Evolutionary conservation across 2,888 invertebrate genomes (phyloP).

Genomic region (Epirrhoe tristata): DNA sequence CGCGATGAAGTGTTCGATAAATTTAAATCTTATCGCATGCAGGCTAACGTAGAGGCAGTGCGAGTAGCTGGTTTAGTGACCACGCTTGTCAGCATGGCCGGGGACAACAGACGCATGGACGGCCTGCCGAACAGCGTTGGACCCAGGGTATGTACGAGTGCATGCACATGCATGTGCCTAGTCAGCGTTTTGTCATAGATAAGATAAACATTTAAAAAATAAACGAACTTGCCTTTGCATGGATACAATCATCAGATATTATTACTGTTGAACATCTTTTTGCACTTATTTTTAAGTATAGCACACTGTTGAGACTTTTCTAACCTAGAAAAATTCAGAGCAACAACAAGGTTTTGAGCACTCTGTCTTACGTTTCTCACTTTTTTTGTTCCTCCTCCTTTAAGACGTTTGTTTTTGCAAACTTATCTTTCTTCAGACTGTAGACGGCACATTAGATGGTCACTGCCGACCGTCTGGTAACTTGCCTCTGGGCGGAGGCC

Average conservation of each 20-base stretch:
- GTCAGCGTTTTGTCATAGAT: constrained; percentile 14
- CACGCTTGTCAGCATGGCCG: constrained; percentile 93
- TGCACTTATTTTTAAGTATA: constrained; percentile 13
- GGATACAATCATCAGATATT: background rate
- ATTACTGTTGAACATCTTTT: background rate
- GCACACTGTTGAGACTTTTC: constrained; percentile 3
- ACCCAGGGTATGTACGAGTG: constrained; percentile 75
- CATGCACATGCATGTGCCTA: constrained; percentile 55
- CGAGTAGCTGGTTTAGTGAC: constrained; percentile 93
- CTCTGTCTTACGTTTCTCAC: constrained; percentile 2
- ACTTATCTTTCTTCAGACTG: constrained; percentile 59
- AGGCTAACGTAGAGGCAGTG: constrained; percentile 93
- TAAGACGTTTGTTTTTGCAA: constrained; percentile 31
- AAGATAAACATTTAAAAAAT: constrained; percentile 3
- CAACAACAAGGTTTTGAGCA: constrained; percentile 3
- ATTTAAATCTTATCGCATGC: constrained; percentile 84
- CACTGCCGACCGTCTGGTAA: constrained; percentile 67
- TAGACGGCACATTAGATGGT: constrained; percentile 73
- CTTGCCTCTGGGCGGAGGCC: constrained; percentile 87
- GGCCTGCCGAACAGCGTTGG: constrained; percentile 82
- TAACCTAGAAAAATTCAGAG: background rate
- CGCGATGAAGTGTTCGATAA: constrained; percentile 64
- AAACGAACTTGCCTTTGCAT: background rate
- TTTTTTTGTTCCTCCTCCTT: constrained; percentile 4
- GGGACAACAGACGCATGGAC: constrained; percentile 85